Evolutionary conservation across 2,888 invertebrate species (phyloP), one percentile per base, ranked within the genome.

Genomic region (Hoplodrina blanda): DNA sequence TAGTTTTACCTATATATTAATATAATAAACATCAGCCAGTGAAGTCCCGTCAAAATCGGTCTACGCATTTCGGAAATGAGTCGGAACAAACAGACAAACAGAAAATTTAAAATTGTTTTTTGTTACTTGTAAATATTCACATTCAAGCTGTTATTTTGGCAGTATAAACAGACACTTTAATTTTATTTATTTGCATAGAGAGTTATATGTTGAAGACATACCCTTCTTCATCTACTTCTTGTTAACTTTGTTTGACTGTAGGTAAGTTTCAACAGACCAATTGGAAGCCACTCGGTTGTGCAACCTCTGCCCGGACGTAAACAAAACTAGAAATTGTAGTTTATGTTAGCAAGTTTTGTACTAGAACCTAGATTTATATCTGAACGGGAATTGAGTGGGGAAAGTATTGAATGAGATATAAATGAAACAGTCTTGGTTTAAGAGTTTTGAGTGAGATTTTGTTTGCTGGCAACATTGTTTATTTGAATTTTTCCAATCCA

Each of bases 311-410:
- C 67, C 80, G 73, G 80, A 81, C 55, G 75, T 75, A 81, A 83
- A 86, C 78, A 83, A 78, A 78, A 74, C 78, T 61, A 68, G 80
- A 73, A 76, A 73, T 81, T 80, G 74, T 80, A 68, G 71, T 84
- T 75, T 76, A 72, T 77, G 70, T 66, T 66, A 6, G 70, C 76
- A 62, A 78, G 72, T 84, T 80, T 74, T 66, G 75, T 75, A 53
- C 17, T 13, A 13, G 63, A 69, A 69, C 57, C 69, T 65, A 66
- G 76, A 80, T 77, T 69, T 76, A 68, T 82, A 76, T 81, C 79
- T 49, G 41, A 61, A 7, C 72, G 54, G 63, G 80, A 78, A 64
- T 81, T 20, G 44, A 49, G 15, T 61, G 33, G 61, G 37, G 56
- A 80, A 75, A 66, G 61, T 80, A 33, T 46, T 63, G 44, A 63